These are phyloP conservation scores for Agrenia bidenticulata DNA, from an alignment of 2,888 invertebrate species.

Conservation along the genomic window DNA sequence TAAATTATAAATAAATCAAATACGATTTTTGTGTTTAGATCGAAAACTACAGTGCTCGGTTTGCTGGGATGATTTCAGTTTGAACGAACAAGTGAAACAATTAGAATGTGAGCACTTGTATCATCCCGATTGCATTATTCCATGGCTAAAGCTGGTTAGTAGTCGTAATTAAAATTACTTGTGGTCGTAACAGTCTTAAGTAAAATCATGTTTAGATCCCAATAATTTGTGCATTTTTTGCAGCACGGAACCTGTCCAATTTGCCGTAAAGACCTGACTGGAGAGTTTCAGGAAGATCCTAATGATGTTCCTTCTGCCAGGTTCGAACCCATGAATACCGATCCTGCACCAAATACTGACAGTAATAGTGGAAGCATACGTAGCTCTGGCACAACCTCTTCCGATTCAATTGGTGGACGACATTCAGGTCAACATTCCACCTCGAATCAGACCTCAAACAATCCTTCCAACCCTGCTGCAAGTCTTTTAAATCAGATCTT, in stretches of 20 bases:
- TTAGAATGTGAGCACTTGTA: constrained; percentile 86
- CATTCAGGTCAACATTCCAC: not conserved
- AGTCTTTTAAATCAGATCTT: constrained; percentile 5
- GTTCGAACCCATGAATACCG: constrained; percentile 25
- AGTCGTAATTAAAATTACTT: too few species aligned
- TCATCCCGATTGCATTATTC: constrained; percentile 88
- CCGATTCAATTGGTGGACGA: not conserved
- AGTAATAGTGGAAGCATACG: not conserved
- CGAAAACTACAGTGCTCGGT: constrained; percentile 85
- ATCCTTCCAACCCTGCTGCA: not conserved
- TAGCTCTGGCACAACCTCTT: not conserved
- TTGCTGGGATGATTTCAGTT: constrained; percentile 89
- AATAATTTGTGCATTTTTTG: constrained; percentile 39
- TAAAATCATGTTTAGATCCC: not conserved
- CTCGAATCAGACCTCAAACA: not conserved
- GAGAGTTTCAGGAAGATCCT: constrained; percentile 58
- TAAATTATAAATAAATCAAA: constrained; percentile 7
- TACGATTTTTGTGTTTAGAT: constrained; percentile 57
- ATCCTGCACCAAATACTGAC: too few species aligned
- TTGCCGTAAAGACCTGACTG: constrained; percentile 75
- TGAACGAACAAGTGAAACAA: constrained; percentile 73
- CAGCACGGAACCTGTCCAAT: constrained; percentile 93
- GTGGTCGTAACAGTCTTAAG: too few species aligned
- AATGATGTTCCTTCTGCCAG: constrained; percentile 52
- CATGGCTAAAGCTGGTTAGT: constrained; percentile 84